Evolutionary conservation across 2,113 vertebrate genomes (phyloP).

Genomic region (Nycticorax nycticorax): DNA sequence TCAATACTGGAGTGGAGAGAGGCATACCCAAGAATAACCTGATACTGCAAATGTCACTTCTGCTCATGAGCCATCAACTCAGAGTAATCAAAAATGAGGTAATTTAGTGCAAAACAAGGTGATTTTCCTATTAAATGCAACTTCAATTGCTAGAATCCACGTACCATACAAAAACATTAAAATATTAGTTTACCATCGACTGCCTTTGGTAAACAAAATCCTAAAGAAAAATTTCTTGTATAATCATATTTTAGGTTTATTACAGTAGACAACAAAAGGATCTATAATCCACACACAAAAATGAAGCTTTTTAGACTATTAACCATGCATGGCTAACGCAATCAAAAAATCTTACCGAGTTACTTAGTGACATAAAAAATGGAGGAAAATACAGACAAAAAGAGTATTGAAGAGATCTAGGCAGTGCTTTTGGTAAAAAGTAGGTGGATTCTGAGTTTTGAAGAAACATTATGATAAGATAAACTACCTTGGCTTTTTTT

Average conservation of each 20-base stretch:
- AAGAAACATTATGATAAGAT: background rate
- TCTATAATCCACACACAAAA: background rate
- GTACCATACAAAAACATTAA: background rate
- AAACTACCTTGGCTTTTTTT: background rate
- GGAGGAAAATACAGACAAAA: background rate
- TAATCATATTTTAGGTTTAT: background rate
- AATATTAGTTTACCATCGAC: background rate
- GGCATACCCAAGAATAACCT: conserved; percentile 6
- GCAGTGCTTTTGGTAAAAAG: background rate
- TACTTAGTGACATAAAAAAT: background rate
- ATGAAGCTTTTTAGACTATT: background rate
- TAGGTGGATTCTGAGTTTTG: background rate
- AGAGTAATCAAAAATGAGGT: background rate
- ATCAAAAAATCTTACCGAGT: background rate
- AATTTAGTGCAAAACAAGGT: background rate
- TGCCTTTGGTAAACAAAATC: background rate
- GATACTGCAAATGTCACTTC: background rate
- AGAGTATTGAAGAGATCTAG: background rate
- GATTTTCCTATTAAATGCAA: background rate
- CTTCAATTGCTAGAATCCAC: background rate
- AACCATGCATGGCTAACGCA: background rate
- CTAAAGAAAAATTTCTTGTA: background rate
- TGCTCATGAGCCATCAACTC: background rate
- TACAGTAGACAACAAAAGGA: background rate
- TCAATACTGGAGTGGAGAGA: background rate